A percentile compares a stretch with the other conserved stretches of the same genome.
phyloP scores from a whole-genome alignment of 2,888 invertebrate species.

The Pimpla rufipes region DNA sequence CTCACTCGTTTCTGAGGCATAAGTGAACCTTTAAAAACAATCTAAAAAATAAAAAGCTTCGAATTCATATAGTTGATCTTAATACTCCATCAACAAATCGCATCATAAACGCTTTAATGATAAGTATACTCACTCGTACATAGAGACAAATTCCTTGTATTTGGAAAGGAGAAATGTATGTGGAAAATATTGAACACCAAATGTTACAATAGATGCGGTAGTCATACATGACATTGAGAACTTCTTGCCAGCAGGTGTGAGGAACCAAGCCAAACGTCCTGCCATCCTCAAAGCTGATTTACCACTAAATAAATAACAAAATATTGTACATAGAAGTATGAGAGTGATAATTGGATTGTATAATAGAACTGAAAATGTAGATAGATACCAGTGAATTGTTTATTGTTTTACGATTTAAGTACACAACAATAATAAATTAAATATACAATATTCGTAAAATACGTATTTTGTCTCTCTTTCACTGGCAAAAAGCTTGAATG shows the following conservation, averaged over 20 bases:
- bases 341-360: too few species aligned
- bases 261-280: slow-evolving; percentile 59
- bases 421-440: too few species aligned
- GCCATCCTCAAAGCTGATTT: slow-evolving; percentile 43
- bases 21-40: not conserved
- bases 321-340: not conserved
- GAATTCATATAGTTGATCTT: not conserved
- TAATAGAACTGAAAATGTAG: too few species aligned
- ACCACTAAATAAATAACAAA: not conserved
- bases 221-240: slow-evolving; percentile 26
- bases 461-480: not conserved
- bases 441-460: too few species aligned
- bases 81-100: too few species aligned
- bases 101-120: too few species aligned
- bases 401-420: not conserved
- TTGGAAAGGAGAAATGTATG: slow-evolving; percentile 88
- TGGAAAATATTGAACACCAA: slow-evolving; percentile 85
- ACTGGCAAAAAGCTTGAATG: not conserved
- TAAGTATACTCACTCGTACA: slow-evolving; percentile 87
- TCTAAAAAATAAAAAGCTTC: not conserved
- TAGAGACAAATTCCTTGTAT: slow-evolving; percentile 88
- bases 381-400: too few species aligned
- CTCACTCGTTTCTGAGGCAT: too few species aligned
- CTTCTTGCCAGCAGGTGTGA: slow-evolving; percentile 24
- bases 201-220: slow-evolving; percentile 14